These are phyloP conservation scores for Oryzias celebensis DNA, from an alignment of 2,113 vertebrate species.

Conservation along the genomic window DNA sequence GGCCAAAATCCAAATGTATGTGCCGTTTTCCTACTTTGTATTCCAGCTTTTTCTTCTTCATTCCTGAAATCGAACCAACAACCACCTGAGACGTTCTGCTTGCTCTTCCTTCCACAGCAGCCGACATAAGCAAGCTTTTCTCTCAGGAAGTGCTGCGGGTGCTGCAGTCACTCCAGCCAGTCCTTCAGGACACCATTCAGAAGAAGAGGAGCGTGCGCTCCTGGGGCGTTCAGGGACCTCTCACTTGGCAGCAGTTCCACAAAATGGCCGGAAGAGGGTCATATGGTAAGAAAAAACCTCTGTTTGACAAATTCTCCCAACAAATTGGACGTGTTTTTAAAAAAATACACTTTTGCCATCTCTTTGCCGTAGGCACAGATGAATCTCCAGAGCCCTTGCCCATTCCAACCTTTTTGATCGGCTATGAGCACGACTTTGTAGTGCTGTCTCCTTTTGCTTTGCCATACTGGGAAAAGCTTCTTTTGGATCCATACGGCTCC, in stretches of 20 bases:
- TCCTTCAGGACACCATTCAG: conserved; percentile 97
- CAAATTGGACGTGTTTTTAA: not conserved
- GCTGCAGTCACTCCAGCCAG: conserved; percentile 94
- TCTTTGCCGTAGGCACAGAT: conserved; percentile 85
- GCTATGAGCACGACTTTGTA: conserved; percentile 96
- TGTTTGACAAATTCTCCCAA: not conserved
- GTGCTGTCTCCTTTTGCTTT: conserved; percentile 97
- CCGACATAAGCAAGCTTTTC: conserved; percentile 93
- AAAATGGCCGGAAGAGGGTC: conserved; percentile 98
- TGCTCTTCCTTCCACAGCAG: conserved; percentile 64
- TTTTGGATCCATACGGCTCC: conserved; percentile 95
- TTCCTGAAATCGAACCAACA: not conserved
- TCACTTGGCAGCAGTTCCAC: conserved; percentile 99
- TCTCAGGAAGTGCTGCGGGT: conserved; percentile 97
- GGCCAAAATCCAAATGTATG: conserved; percentile 94
- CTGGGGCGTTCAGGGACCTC: conserved; percentile 96
- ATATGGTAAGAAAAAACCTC: conserved; percentile 80
- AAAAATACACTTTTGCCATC: not conserved
- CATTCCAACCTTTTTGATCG: conserved; percentile 96
- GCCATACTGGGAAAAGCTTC: conserved; percentile 98
- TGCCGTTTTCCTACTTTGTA: not conserved
- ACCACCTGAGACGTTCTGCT: not conserved
- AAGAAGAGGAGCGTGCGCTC: conserved; percentile 96
- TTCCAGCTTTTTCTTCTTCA: not conserved
- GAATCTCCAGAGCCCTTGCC: conserved; percentile 98